Evolutionary conservation across 1,140 invertebrate genomes (phyloP), one percentile per base, ranked within the genome.

Genomic region (Psix sp.): DNA sequence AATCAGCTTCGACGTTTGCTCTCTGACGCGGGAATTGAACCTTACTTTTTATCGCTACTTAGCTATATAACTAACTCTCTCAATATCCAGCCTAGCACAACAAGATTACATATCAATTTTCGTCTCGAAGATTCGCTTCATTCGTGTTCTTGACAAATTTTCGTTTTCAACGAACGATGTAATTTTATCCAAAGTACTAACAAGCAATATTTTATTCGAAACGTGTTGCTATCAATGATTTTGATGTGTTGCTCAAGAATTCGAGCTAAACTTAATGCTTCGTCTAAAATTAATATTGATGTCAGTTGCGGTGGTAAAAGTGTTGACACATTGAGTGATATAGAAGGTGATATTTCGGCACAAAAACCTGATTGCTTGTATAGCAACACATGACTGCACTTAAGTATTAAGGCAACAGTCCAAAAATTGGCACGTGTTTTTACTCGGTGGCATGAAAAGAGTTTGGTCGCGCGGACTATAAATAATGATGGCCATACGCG

Each of bases 381-480:
- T 56, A 60, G 66, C 49, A 70, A 48, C 66, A 70, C 38, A 57
- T 77, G 75, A 71, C 46, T 74, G 65, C 72, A 77, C 72, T 79
- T 77, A 70, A 74, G 57, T 33, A 72, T 62, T 49, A 57, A 72
- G 57, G 49, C 59, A 72, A 59, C 68, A 59, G 60, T 57, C 45
- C 46, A 51, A 59, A 72, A 57, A 29, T 65, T 57, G 35, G 18
- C 17, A 31, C 15, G 9, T 65, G 46, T 70, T 63, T 63, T 54
- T 38, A 60, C 36, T 39, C 18, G 46, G 63, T 60, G 49, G 35
- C 29, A 29, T 39, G 43, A 72, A 70, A 76, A 71, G 78, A 71
- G 70, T 77, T 77, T 75, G 52, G 74, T 77, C 76, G 57, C 66
- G 21, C 49, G 24, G 2, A 67, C 77, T 82, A 81, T 81, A 78